Percentiles rank a stretch among this genome's conserved stretches.
Conservation (phyloP, 2,888 invertebrate species). For the Nemotelus nigrinus region DNA sequence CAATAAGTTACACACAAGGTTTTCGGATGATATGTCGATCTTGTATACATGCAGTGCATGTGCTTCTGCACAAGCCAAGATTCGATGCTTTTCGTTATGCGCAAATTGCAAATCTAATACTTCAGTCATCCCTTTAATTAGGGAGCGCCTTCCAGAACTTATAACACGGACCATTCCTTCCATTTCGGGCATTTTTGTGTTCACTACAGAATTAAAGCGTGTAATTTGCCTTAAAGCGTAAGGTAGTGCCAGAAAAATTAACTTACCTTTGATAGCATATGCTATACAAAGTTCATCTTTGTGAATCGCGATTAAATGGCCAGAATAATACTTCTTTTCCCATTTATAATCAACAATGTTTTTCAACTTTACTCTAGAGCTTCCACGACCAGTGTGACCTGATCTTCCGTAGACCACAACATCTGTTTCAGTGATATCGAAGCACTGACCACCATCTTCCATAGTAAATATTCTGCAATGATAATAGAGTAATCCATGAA, state of each 20-base stretch:
- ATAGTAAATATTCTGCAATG: constrained; percentile 15
- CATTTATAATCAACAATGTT: constrained; percentile 93
- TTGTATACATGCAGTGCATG: constrained; percentile 85
- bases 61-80: constrained; percentile 89
- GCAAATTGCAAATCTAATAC: constrained; percentile 95
- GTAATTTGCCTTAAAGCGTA: constrained; percentile 48
- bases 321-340: constrained; percentile 88
- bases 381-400: constrained; percentile 81
- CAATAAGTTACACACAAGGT: constrained; percentile 68
- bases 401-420: constrained; percentile 77
- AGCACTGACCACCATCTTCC: constrained; percentile 24
- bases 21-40: constrained; percentile 72
- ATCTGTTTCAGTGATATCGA: constrained; percentile 64
- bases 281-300: constrained; percentile 86
- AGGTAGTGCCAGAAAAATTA: constrained; percentile 57
- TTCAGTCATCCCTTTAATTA: constrained; percentile 86
- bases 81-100: constrained; percentile 77
- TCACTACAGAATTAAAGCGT: constrained; percentile 55
- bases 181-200: constrained; percentile 61
- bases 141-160: constrained; percentile 77
- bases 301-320: constrained; percentile 89
- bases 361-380: constrained; percentile 89
- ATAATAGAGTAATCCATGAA: too few species aligned
- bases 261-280: constrained; percentile 87
- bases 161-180: constrained; percentile 86